phyloP scores from a whole-genome alignment of 2,797 vertebrate species.

The Acipenser transmontanus region DNA sequence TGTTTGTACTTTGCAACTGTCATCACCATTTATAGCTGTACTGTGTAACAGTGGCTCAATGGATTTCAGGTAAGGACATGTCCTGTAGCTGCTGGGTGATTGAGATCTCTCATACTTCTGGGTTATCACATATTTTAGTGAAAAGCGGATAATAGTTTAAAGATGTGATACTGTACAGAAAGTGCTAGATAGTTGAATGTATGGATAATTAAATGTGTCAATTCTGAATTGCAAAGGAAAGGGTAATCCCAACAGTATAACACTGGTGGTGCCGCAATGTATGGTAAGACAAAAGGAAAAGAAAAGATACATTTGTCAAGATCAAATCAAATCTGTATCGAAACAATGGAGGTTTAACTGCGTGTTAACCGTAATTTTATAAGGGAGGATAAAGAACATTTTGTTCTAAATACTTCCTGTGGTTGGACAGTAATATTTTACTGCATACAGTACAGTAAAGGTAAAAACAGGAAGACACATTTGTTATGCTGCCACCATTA shows the following conservation, averaged over 20 bases:
- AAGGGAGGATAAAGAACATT: too few relatives aligned
- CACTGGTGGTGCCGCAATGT: too few relatives aligned
- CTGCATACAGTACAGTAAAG: too few relatives aligned
- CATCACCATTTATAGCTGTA: slow-evolving; percentile 70
- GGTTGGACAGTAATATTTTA: too few relatives aligned
- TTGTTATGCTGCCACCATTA: too few relatives aligned
- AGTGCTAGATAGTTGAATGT: neutral
- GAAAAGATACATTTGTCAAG: too few relatives aligned
- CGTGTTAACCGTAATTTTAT: too few relatives aligned
- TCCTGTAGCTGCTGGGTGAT: slow-evolving; percentile 48
- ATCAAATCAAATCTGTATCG: too few relatives aligned
- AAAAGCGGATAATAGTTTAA: neutral
- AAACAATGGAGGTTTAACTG: too few relatives aligned
- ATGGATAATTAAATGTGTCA: neutral
- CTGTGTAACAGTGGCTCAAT: slow-evolving; percentile 76
- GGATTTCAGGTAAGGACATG: slow-evolving; percentile 68
- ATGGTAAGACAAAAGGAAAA: too few relatives aligned
- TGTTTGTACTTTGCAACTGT: slow-evolving; percentile 53
- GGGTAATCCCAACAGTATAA: neutral
- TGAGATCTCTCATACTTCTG: slow-evolving; percentile 23
- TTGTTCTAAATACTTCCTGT: too few relatives aligned
- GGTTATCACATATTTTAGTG: neutral
- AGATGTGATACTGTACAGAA: neutral
- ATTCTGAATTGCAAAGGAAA: slow-evolving; percentile 1
- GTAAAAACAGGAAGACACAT: too few relatives aligned